phyloP scores from a whole-genome alignment of 37 sponge, comb jelly and placozoan genomes.

The Axinella damicornis region DNA sequence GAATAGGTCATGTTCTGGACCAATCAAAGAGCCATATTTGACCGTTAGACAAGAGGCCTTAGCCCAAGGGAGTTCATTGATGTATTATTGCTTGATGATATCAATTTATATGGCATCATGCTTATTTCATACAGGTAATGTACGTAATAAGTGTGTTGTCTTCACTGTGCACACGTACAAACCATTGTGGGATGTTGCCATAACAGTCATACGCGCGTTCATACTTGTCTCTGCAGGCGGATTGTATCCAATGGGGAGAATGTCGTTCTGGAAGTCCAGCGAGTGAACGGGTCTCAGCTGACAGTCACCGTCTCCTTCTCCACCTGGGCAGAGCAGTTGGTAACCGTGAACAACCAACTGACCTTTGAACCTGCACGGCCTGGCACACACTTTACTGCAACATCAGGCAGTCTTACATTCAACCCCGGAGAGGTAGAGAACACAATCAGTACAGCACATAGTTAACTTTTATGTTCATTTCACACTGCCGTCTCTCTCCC shows the following conservation, averaged over 20 bases:
- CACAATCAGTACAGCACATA: too few species aligned
- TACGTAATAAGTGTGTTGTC: neutral
- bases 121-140: too few species aligned
- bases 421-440: neutral
- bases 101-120: too few species aligned
- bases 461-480: too few species aligned
- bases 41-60: too few species aligned
- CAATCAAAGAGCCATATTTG: too few species aligned
- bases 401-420: slow-evolving; percentile 1
- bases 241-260: slow-evolving; percentile 28
- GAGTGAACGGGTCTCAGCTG: slow-evolving; percentile 47
- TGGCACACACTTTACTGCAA: slow-evolving; percentile 47
- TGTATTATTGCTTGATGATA: too few species aligned
- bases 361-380: slow-evolving; percentile 56
- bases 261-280: slow-evolving; percentile 32
- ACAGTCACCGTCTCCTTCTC: slow-evolving; percentile 9
- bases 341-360: slow-evolving; percentile 39
- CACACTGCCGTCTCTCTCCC: too few species aligned
- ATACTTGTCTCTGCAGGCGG: slow-evolving; percentile 5
- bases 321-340: neutral
- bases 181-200: too few species aligned
- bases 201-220: too few species aligned
- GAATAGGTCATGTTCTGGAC: too few species aligned
- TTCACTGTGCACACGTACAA: neutral
- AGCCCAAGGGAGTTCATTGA: too few species aligned